Evolutionary conservation across 2,113 vertebrate genomes (phyloP).

Genomic region (Arothron firmamentum): DNA sequence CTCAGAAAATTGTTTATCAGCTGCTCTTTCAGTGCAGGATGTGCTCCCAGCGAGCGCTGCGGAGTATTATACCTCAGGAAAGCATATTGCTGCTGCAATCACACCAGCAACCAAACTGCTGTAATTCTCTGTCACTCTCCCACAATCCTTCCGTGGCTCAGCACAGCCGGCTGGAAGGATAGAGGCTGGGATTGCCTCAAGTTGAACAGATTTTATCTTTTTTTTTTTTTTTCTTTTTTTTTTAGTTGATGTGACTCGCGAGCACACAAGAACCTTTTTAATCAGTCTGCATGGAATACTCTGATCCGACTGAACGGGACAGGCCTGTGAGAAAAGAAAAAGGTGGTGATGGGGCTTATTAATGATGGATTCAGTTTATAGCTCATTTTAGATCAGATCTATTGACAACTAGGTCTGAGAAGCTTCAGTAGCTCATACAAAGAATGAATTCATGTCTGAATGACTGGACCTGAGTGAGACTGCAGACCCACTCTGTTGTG

Average conservation of each 20-base stretch:
- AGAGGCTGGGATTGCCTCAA: not conserved
- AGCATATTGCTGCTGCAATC: conserved; percentile 27
- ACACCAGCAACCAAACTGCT: conserved; percentile 28
- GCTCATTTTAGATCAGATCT: too few relatives aligned
- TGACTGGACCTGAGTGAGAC: too few relatives aligned
- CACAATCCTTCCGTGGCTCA: conserved; percentile 30
- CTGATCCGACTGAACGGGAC: too few relatives aligned
- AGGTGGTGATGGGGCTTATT: too few relatives aligned
- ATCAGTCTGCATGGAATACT: too few relatives aligned
- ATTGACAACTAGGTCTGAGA: too few relatives aligned
- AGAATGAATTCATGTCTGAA: too few relatives aligned
- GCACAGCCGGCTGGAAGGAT: conserved; percentile 7
- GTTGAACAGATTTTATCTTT: conserved; percentile 6
- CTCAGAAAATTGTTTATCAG: conserved; percentile 41
- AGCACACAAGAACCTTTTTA: conserved; percentile 9
- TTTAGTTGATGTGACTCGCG: not conserved
- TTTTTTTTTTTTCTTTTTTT: not conserved
- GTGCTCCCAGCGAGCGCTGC: conserved; percentile 8
- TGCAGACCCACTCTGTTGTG: too few relatives aligned
- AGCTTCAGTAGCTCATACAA: too few relatives aligned
- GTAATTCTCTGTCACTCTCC: conserved; percentile 35
- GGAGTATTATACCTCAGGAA: conserved; percentile 19
- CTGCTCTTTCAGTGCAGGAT: conserved; percentile 27
- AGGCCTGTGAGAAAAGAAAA: too few relatives aligned
- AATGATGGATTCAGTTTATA: too few relatives aligned